Conservation (phyloP, 2,888 invertebrate genomes). For the Luperina testacea region DNA sequence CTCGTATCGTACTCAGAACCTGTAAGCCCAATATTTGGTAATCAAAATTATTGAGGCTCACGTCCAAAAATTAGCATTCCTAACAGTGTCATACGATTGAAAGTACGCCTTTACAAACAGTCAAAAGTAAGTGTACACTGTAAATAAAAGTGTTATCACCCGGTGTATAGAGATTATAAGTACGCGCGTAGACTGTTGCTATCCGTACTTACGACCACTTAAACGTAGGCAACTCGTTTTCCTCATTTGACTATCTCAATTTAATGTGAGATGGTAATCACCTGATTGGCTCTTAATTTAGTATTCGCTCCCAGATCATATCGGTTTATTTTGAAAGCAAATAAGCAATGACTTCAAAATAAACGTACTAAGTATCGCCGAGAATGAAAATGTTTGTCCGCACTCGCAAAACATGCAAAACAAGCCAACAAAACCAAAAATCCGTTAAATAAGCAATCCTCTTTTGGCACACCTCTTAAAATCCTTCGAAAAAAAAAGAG, state of each 20-base stretch:
- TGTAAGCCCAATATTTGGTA: background rate
- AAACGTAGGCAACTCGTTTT: conserved; percentile 37
- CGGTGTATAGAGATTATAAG: conserved; percentile 15
- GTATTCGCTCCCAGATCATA: conserved; percentile 55
- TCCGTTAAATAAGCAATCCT: conserved; percentile 51
- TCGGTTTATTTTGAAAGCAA: conserved; percentile 60
- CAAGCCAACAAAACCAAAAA: conserved; percentile 42
- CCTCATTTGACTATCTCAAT: conserved; percentile 56
- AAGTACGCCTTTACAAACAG: conserved; percentile 20
- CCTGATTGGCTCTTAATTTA: conserved; percentile 55
- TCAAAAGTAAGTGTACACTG: conserved; percentile 8
- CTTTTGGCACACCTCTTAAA: conserved; percentile 57
- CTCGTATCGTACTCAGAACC: too few species aligned
- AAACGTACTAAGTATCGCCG: conserved; percentile 48
- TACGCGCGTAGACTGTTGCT: conserved; percentile 37
- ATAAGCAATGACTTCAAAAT: conserved; percentile 52
- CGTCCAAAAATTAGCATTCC: background rate
- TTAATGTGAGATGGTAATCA: conserved; percentile 60
- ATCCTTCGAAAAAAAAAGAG: conserved; percentile 51
- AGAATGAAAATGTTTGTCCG: conserved; percentile 49
- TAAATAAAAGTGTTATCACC: conserved; percentile 49
- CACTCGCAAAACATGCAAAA: conserved; percentile 40
- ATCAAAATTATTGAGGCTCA: background rate
- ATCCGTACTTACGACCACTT: conserved; percentile 16
- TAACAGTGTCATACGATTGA: conserved; percentile 3